phyloP scores from a whole-genome alignment of 1,140 invertebrate species.

The Physella acuta region DNA sequence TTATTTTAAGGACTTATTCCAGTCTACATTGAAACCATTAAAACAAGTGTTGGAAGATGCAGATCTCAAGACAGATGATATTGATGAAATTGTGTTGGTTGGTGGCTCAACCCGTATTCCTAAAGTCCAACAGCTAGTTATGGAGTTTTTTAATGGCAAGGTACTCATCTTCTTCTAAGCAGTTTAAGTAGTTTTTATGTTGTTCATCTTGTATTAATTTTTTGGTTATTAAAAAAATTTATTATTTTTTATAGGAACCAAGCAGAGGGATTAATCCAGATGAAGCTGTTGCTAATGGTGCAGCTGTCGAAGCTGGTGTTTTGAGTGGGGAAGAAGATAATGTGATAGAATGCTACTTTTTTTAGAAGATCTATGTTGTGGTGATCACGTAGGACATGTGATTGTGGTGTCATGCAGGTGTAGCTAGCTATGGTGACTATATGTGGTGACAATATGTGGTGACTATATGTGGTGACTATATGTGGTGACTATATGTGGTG shows the following conservation, averaged over 20 bases:
- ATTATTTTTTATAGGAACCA: conserved; percentile 70
- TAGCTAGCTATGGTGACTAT: too few species aligned
- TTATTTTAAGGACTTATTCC: background rate
- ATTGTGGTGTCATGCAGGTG: too few species aligned
- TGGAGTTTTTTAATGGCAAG: conserved; percentile 88
- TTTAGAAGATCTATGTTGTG: too few species aligned
- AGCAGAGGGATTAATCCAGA: conserved; percentile 98
- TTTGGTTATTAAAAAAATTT: background rate
- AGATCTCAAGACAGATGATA: conserved; percentile 97
- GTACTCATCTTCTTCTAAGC: conserved; percentile 34
- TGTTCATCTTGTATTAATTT: background rate
- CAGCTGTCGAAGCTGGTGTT: conserved; percentile 97
- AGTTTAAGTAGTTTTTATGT: background rate
- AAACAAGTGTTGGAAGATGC: conserved; percentile 80
- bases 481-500: too few species aligned
- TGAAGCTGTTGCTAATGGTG: conserved; percentile 79
- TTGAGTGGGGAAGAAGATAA: too few species aligned
- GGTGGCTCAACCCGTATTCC: conserved; percentile 99
- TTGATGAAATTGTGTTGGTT: conserved; percentile 98
- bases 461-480: too few species aligned
- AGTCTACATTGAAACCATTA: conserved; percentile 96
- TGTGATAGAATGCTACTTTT: too few species aligned
- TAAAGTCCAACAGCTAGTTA: conserved; percentile 97
- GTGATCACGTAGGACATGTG: too few species aligned
- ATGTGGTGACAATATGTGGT: too few species aligned